phyloP scores from a whole-genome alignment of 2,888 invertebrate species.

The Cephalotes varians region DNA sequence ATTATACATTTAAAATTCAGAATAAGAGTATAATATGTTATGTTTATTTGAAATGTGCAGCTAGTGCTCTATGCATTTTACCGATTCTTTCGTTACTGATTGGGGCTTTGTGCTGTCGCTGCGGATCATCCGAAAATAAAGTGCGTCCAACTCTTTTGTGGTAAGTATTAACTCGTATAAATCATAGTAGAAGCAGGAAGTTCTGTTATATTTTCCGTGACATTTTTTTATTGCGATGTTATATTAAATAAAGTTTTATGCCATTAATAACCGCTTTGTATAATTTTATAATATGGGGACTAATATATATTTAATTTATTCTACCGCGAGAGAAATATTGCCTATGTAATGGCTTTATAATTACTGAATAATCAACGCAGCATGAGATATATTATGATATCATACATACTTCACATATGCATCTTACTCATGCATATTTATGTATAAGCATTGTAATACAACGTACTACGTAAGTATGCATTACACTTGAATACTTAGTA shows the following conservation, averaged over 20 bases:
- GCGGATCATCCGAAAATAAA: slow-evolving; percentile 78
- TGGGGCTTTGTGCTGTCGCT: slow-evolving; percentile 81
- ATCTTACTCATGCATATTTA: neutral
- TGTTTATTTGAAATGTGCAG: slow-evolving; percentile 63
- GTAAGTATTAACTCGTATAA: slow-evolving; percentile 67
- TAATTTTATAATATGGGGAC: neutral
- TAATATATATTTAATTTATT: neutral
- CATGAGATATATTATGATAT: neutral
- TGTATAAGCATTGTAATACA: neutral
- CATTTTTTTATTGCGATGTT: neutral
- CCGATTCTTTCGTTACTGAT: slow-evolving; percentile 80
- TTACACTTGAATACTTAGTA: neutral
- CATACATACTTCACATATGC: neutral
- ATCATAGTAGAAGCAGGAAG: neutral
- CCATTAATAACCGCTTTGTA: neutral
- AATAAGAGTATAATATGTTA: neutral
- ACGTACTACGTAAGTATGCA: neutral
- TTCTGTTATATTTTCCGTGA: neutral
- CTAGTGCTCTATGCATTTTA: slow-evolving; percentile 77
- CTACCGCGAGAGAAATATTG: neutral
- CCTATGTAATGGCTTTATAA: neutral
- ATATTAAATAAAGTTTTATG: neutral
- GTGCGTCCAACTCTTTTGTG: slow-evolving; percentile 81
- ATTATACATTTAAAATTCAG: neutral
- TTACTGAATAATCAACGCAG: neutral